These are phyloP conservation scores for Mesocricetus auratus DNA, from an alignment of 2,113 vertebrate species.

Conservation along the genomic window DNA sequence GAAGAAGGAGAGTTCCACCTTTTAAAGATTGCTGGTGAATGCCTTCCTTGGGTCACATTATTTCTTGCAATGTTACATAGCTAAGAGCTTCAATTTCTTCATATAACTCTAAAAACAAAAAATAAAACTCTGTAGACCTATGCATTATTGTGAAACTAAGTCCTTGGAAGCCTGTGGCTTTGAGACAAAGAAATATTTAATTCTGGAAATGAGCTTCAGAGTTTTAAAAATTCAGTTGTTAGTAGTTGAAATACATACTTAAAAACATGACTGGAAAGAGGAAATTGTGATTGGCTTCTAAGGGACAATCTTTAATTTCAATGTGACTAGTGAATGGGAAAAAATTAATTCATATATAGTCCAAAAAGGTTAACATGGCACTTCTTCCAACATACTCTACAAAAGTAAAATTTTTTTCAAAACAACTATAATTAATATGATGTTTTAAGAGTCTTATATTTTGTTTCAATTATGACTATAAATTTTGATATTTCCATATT, in stretches of 20 bases:
- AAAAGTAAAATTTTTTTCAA: background rate
- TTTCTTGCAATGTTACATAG: background rate
- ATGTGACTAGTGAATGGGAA: background rate
- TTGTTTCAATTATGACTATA: background rate
- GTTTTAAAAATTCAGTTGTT: slow-evolving; percentile 33
- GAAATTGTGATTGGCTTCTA: background rate
- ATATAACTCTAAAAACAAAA: slow-evolving; percentile 47
- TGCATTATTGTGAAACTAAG: background rate
- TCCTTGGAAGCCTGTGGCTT: slow-evolving; percentile 1
- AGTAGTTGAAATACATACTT: slow-evolving; percentile 32
- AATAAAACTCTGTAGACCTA: background rate
- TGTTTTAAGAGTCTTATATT: background rate
- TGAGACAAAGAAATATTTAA: slow-evolving; percentile 7
- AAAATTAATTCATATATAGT: background rate
- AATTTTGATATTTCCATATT: background rate
- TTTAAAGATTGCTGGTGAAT: background rate
- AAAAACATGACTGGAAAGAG: background rate
- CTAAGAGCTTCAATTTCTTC: background rate
- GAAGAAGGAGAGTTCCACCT: background rate
- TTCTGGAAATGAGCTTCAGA: background rate
- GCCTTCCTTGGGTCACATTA: background rate
- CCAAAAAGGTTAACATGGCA: background rate
- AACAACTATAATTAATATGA: background rate
- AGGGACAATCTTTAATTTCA: background rate
- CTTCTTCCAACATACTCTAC: slow-evolving; percentile 17